Percentiles rank a stretch among this genome's conserved stretches.
Conservation (phyloP, 2,113 vertebrate genomes). For the Corythornis cristatus region DNA sequence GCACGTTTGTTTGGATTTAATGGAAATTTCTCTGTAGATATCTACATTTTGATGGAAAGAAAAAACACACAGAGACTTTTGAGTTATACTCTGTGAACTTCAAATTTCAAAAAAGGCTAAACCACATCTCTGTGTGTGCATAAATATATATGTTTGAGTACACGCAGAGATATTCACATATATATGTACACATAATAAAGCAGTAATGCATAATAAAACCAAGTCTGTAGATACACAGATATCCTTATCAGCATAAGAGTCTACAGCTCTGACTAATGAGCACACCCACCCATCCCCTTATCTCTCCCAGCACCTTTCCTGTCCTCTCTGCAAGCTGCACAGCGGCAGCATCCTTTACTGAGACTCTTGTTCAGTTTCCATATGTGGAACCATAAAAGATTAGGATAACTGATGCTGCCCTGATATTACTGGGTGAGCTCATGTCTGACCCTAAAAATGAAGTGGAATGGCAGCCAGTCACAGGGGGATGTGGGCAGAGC, state of each 20-base stretch:
- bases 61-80: background rate
- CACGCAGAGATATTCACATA: background rate
- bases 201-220: background rate
- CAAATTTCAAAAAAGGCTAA: background rate
- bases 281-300: background rate
- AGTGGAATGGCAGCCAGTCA: background rate
- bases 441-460: accelerated
- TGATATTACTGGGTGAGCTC: background rate
- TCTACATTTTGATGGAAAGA: background rate
- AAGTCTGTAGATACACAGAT: background rate
- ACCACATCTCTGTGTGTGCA: background rate
- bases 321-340: background rate
- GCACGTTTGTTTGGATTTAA: background rate
- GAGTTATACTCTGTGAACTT: background rate
- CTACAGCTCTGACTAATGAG: background rate
- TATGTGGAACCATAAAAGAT: accelerated
- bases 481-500: background rate
- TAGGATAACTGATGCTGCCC: background rate
- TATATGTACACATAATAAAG: background rate
- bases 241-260: background rate
- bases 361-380: background rate
- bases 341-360: background rate
- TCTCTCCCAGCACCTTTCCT: background rate
- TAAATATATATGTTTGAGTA: background rate
- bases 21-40: background rate